Conservation (phyloP, 2,797 vertebrate species). For the Taenioides sp. region DNA sequence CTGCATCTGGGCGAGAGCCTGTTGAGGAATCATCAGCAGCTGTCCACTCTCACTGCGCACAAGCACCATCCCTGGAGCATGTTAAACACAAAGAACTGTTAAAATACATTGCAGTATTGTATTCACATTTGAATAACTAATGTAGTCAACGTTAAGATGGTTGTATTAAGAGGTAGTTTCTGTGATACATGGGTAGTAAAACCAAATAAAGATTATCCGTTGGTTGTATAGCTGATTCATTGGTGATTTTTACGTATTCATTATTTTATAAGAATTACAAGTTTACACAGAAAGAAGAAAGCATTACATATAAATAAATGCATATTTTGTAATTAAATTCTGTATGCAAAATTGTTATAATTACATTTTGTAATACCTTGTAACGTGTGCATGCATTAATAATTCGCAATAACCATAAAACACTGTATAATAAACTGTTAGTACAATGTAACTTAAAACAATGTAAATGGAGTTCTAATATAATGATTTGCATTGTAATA, state of each 20-base stretch:
- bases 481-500: not conserved
- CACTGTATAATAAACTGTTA: not conserved
- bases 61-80: conserved; percentile 89
- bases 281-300: not conserved
- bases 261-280: not conserved
- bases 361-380: not conserved
- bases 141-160: not conserved
- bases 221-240: not conserved
- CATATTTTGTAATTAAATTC: too few species aligned
- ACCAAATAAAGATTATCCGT: not conserved
- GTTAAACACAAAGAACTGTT: not conserved
- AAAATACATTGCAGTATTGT: not conserved
- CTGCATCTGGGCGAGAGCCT: conserved; percentile 92
- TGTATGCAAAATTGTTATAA: not conserved
- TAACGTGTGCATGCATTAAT: not conserved
- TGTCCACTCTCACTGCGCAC: conserved; percentile 93
- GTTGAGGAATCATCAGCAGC: conserved; percentile 94
- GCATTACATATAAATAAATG: too few species aligned
- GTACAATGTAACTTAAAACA: not conserved
- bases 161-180: not conserved
- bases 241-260: not conserved
- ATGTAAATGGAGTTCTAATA: not conserved
- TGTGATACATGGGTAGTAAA: not conserved
- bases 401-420: not conserved
- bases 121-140: not conserved